Evolutionary conservation across 1,140 invertebrate genomes (phyloP), one percentile per base, ranked within the genome.

Genomic region (Drosophila pectinifera): DNA sequence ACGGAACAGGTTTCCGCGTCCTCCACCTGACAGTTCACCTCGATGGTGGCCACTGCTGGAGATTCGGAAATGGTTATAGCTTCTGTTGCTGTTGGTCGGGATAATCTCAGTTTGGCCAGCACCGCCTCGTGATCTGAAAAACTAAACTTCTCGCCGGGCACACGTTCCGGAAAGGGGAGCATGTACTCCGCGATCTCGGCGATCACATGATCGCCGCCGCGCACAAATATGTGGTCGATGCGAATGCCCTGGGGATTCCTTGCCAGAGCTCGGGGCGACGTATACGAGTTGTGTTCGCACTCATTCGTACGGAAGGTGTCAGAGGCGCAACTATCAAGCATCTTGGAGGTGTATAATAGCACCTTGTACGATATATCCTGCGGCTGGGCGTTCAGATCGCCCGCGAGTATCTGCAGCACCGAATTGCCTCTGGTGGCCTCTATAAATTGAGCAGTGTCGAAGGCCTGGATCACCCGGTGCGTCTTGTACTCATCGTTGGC

Each of bases 61-160:
- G 31, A 5, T 8, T 53, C 31, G 20, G 31, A 5, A 36, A 36
- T 22, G 4, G 49, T 22, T 36, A 18, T 36, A 53, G 61, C 55
- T 13, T 24, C 20, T 1, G 14, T n/a, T 22, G 5, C 24, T 8
- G 8, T 48, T 49, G 24, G 59, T 59, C 63, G 42, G 46, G 16
- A 82, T 48, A 73, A 67, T 51, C 62, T 65, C 64, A 97, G 90
- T 45, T 93, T 93, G 16, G 95, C 94, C 63, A 94, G 92, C n/a
- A 98, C 95, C n/a, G 96, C 97, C 93, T 98, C 97, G 91, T 98
- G 97, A 92, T 98, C 97, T 0, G 97, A 98, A 92, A 96, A 98
- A 86, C 96, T 97, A 78, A 96, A 97, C 53, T 93, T 89, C 59
- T 94, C 90, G 1, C 94, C 94, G 10, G 96, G 96, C 42, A 98